phyloP scores from a whole-genome alignment of 2,113 vertebrate genomes.

The Zootoca vivipara region DNA sequence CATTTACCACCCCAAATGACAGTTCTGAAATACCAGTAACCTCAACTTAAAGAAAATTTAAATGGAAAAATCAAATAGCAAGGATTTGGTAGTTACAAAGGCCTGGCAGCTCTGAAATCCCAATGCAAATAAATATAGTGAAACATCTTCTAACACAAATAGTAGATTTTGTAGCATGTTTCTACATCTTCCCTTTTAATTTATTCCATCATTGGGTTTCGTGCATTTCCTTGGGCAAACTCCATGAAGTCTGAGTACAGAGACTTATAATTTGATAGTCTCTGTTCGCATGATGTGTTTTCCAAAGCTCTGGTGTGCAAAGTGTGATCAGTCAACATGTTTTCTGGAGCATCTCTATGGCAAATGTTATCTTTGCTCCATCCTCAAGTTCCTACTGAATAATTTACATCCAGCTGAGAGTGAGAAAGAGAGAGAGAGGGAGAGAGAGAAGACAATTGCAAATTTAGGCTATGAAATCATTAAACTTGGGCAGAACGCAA shows the following conservation, averaged over 20 bases:
- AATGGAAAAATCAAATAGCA: too few relatives aligned
- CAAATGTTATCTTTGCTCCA: background rate
- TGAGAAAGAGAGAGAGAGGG: too few relatives aligned
- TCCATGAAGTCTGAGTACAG: too few relatives aligned
- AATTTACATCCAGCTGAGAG: background rate
- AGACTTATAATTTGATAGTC: background rate
- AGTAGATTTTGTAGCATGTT: background rate
- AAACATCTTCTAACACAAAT: background rate
- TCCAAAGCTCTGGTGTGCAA: background rate
- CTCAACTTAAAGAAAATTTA: too few relatives aligned
- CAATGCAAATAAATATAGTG: background rate
- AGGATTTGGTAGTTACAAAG: too few relatives aligned
- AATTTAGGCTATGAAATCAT: background rate
- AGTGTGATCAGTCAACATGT: too few relatives aligned
- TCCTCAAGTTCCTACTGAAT: background rate
- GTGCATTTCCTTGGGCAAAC: too few relatives aligned
- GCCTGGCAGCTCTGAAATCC: background rate
- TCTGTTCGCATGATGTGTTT: background rate
- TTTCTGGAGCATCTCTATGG: background rate
- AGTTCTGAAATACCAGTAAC: too few relatives aligned
- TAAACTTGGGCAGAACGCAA: background rate
- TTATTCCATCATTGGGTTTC: background rate
- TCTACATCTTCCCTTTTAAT: background rate
- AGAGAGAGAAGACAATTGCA: background rate
- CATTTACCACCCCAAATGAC: too few relatives aligned